phyloP scores from a whole-genome alignment of 2,113 vertebrate genomes.

The Cyphomyrus discorhynchus region DNA sequence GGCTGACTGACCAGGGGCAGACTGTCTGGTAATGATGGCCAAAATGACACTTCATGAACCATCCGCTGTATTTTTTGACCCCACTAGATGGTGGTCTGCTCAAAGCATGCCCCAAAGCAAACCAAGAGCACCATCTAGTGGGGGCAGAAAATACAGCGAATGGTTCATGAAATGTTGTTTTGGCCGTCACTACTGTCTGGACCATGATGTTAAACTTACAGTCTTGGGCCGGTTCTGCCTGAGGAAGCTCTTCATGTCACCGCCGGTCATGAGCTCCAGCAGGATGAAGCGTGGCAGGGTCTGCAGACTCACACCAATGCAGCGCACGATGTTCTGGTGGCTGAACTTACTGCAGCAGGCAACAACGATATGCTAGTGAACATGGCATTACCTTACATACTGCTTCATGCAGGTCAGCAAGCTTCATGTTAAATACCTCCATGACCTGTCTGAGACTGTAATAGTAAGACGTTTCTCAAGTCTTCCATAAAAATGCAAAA shows the following conservation, averaged over 20 bases:
- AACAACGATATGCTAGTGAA: not conserved
- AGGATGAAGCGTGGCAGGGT: conserved; percentile 80
- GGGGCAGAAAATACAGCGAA: not conserved
- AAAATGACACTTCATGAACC: not conserved
- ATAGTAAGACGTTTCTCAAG: not conserved
- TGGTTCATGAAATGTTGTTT: not conserved
- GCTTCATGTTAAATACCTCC: not conserved
- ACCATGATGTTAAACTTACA: conserved; percentile 51
- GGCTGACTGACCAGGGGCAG: not conserved
- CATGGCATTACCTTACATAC: not conserved
- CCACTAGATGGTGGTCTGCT: not conserved
- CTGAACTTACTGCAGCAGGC: conserved; percentile 71
- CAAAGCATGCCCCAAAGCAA: not conserved
- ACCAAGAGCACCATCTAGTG: not conserved
- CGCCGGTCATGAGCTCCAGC: conserved; percentile 86
- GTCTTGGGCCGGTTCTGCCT: conserved; percentile 72
- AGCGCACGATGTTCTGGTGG: conserved; percentile 80
- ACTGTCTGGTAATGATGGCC: not conserved
- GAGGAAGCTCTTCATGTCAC: conserved; percentile 88
- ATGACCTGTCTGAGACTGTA: not conserved
- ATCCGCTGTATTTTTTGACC: not conserved
- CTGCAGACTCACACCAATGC: conserved; percentile 79
- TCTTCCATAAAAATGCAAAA: not conserved
- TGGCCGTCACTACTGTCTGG: not conserved
- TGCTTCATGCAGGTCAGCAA: not conserved